Base-by-base conservation (phyloP, 1,140 invertebrate species). In the Brachionus sp. region DNA sequence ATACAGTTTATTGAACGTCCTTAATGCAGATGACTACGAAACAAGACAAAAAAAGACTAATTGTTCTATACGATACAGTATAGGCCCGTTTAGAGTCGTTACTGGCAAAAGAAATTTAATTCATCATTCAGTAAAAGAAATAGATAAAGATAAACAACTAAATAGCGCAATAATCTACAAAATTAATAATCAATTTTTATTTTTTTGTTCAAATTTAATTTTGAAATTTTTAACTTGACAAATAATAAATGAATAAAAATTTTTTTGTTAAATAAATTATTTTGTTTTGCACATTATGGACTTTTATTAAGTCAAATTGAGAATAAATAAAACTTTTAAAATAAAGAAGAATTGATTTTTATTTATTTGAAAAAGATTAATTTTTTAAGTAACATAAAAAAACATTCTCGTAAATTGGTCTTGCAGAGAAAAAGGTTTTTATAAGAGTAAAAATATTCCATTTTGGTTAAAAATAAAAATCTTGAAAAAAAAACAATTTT, bases 1-100 rank as follows among this genome's bases (percentile, higher is more conserved):
- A 16, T 70, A 70, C 16, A 70, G 16, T 70, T 33, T 70, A 70
- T 19, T 70, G n/a, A 70, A 70, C 39, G 66, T 70, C 13, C 33
- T 39, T 6, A 44, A 44, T 23, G 5, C 35, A n/a, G 37, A 70
- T 16, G 7, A 39, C 2, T 16, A 70, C 19, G 16, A 37, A 6
- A 12, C 39, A 5, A 68, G 10, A 33, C 13, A 7, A 12, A 39
- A 70, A 39, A 70, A 39, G 16, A 70, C 5, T 10, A 70, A 70
- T 39, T 70, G 66, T 70, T 37, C 37, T 4, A 5, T 39, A 6
- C 37, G n/a, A 10, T 37, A 39, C 37, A 70, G 66, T 39, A 19
- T 70, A 19, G 66, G 66, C 3, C 66, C 66, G n/a, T 16, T 70
- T 37, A 39, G 35, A 16, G n/a, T 70, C n/a, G 33, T 33, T 13